Conservation (phyloP, 2,113 vertebrate species). For the Vanacampus margaritifer region DNA sequence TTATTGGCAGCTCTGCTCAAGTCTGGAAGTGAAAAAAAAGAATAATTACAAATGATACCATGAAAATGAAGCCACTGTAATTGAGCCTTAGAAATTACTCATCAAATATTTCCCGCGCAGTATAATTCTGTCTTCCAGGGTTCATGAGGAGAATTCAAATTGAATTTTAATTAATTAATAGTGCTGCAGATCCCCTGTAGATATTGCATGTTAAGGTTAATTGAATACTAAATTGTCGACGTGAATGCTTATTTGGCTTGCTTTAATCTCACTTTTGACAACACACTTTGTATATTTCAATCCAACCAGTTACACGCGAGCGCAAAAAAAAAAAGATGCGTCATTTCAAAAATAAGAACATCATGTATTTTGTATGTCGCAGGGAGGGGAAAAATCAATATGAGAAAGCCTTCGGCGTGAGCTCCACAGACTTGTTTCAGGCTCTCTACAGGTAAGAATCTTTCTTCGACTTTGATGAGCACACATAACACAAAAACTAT, state of each 20-base stretch:
- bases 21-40: no score
- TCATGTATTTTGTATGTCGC: slow-evolving; percentile 16
- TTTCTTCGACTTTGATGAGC: background rate
- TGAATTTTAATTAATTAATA: no score
- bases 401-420: slow-evolving; percentile 75
- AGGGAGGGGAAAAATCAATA: slow-evolving; percentile 87
- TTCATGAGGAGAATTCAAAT: no score
- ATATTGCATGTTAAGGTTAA: no score
- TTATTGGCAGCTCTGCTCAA: no score
- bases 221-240: no score
- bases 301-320: background rate
- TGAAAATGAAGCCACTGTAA: no score
- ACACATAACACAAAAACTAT: background rate
- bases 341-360: background rate
- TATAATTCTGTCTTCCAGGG: no score
- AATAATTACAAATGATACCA: no score
- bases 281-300: background rate
- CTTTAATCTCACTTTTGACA: background rate
- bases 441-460: slow-evolving; percentile 84
- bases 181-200: no score
- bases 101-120: no score
- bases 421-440: slow-evolving; percentile 76
- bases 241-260: background rate
- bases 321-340: background rate
- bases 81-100: no score